Base-by-base conservation (phyloP, 2,888 invertebrate species). In the Gerris lacustris region DNA sequence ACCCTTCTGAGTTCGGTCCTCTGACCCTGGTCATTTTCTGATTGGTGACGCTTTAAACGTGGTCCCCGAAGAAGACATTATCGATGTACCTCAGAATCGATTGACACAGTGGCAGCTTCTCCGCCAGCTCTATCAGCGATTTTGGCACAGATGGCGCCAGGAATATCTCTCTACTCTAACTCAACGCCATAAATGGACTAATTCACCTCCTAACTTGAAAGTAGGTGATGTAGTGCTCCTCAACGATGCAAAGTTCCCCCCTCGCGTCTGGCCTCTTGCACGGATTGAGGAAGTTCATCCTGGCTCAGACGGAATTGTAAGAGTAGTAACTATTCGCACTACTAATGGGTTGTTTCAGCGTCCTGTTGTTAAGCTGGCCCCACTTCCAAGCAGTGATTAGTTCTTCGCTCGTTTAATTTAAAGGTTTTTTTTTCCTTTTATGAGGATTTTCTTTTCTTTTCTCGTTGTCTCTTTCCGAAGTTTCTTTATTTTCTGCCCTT, bases 1-100 rank as follows among this genome's bases (percentile, higher is more conserved):
- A 76, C 71, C 74, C 76, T 0, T 47, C 68, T n/a, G 76, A 73
- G 63, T 70, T 45, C 2, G 71, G 75, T 43, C 74, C 75, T 5
- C 71, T 79, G 2, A 78, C 78, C 0, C 79, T n/a, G n/a, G n/a
- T n/a, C n/a, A n/a, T n/a, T n/a, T n/a, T n/a, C n/a, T n/a, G n/a
- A n/a, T n/a, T n/a, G 77, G 76, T 11, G 47, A 63, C 31, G 69
- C 78, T 6, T 70, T 77, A 0, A 69, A 55, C 6, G 67, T 69
- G 0, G 66, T 77, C 0, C 77, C 78, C 9, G 76, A 76, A 55
- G 76, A 77, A 5, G 63, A 72, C 6, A 44, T 78, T 0, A 9
- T 63, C 0, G 74, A 77, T 5, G 2, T 9, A 0, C 70, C 74
- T 11, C 63, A 68, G 17, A 44, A 72, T 66, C 72, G 73, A n/a